Evolutionary conservation across 2,113 vertebrate species (phyloP).

Genomic region (Paramisgurnus dabryanus): DNA sequence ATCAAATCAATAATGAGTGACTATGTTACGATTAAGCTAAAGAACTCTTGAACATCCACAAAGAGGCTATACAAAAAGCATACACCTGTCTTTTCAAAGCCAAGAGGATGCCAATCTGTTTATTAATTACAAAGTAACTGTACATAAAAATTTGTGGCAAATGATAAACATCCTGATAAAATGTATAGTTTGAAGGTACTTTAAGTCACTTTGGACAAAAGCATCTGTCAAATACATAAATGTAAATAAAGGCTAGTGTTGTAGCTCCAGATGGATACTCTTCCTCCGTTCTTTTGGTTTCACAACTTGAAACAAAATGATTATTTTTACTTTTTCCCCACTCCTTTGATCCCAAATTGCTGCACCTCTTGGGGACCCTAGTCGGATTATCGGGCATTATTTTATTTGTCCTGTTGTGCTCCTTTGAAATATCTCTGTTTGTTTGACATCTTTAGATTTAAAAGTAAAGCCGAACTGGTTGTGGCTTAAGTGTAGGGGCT

Average conservation of each 20-base stretch:
- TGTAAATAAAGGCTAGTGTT: neutral
- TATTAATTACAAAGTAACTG: neutral
- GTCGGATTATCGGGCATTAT: slow-evolving; percentile 28
- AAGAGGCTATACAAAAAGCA: neutral
- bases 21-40: neutral
- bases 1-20: neutral
- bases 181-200: too few relatives aligned
- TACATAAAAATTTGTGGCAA: neutral
- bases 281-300: neutral
- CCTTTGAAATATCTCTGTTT: slow-evolving; percentile 22
- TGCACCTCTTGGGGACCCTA: neutral
- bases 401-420: slow-evolving; percentile 2
- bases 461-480: neutral
- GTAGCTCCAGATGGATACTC: slow-evolving; percentile 9
- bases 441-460: neutral
- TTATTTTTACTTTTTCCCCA: slow-evolving; percentile 14
- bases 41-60: too few relatives aligned
- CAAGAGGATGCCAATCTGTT: neutral
- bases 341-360: slow-evolving; percentile 20
- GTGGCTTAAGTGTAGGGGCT: slow-evolving; percentile 7
- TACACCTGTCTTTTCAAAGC: slow-evolving; percentile 13
- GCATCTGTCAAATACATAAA: too few relatives aligned
- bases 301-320: slow-evolving; percentile 11
- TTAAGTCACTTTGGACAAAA: too few relatives aligned
- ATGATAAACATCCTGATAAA: too few relatives aligned